Evolutionary conservation across 2,888 invertebrate genomes (phyloP), one percentile per base, ranked within the genome.

Genomic region (Drosophila demipolita): DNA sequence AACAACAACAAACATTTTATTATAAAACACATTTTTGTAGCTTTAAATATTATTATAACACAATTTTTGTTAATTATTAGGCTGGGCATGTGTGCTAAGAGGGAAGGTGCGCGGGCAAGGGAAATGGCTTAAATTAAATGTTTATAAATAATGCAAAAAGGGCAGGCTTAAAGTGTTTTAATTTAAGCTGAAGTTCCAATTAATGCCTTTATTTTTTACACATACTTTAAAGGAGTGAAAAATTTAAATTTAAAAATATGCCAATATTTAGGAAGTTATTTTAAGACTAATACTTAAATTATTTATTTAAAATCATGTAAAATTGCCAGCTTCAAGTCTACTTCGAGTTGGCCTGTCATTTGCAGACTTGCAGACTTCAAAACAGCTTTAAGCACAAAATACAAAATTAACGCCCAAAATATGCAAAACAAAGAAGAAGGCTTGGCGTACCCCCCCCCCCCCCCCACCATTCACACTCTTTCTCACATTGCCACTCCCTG

Each of bases 21-120:
- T 58, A 26, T 1, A 45, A 6, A 17, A n/a, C 58, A 29, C 6
- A 7, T 45, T 35, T 6, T n/a, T 32, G 32, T n/a, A 12, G 57
- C 63, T 77, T 77, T 77, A 66, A 70, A 61, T 50, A 32, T 52
- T 32, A 66, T 76, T 61, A 66, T 20, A 55, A 57, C 49, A 54
- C 54, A 61, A 55, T 59, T 59, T 35, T 35, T 42, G 32, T 53
- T 35, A 7, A 33, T 42, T 40, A 29, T 48, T 52, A 26, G 23
- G 9, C 0, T 17, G 23, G 15, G 32, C n/a, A 6, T 29, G 29
- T 29, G 29, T 29, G 29, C 29, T 29, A 29, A 6, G 29, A 29
- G 29, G 6, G n/a, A 32, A 32, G 9, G 0, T 1, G 11, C n/a
- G n/a, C n/a, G 11, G 11, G 15, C 0, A 38, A 29, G 11, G n/a